Base-by-base conservation (phyloP, 2,888 invertebrate species). In the Pegoplata infirma region DNA sequence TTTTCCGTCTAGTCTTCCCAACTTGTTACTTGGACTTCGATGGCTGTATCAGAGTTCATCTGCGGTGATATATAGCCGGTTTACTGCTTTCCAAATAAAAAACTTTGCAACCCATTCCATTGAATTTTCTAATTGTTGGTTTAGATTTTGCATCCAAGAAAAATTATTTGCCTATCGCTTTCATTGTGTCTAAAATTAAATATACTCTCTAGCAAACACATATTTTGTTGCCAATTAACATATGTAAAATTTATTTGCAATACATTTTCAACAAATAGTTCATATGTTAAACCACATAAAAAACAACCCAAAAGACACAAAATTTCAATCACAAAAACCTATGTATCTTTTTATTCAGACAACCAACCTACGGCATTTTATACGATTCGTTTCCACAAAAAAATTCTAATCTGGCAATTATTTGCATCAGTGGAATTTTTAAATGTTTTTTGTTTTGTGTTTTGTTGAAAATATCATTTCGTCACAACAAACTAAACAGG, bases 391-490 rank as follows among this genome's bases (percentile, higher is more conserved):
- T 25, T 67, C 40, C n/a, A 36, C 55, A 55, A 55, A 53, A n/a
- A 73, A 59, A 74, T 78, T 74, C 69, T 64, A 36, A 64, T 53
- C 53, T 21, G 59, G 64, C 64, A 69, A 78, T 78, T 78, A 78
- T 74, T 78, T 74, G 67, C 78, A 73, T 64, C 53, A 16, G 59
- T 69, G 64, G 69, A 64, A 69, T 74, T 63, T 71, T 68, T 63
- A 44, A 63, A 53, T 25, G 47, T 71, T 56, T 63, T 47, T 63
- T 40, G 28, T 40, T 40, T 49, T 1, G n/a, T n/a, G n/a, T n/a
- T n/a, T n/a, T n/a, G n/a, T n/a, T n/a, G n/a, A 55, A 40, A 66
- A 46, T 32, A 51, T 46, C 59, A 49, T 19, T 16, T 40, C 58
- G 5, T 47, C 17, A 32, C 63, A n/a, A n/a, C n/a, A n/a, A 1